Evolutionary conservation across 2,888 invertebrate genomes (phyloP), one percentile per base, ranked within the genome.

Genomic region (Camptogramma bilineatum): DNA sequence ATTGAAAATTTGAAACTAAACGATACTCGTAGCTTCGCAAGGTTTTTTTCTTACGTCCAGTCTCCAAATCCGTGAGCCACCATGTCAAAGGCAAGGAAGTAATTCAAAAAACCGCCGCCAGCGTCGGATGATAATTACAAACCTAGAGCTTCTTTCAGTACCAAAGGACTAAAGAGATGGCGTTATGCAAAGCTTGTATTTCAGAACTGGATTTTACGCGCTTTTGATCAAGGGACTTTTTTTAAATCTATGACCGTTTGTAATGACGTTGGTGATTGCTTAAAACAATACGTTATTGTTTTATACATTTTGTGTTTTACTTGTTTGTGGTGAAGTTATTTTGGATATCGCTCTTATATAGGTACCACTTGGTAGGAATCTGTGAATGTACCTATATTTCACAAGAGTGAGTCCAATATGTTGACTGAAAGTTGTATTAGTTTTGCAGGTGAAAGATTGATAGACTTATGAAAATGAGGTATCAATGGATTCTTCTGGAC

Each of bases 51-150:
- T 18, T 5, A n/a, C 28, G 47, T 56, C 44, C 57, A 17, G 50
- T 17, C 28, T 21, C 52, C 9, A 9, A 34, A 24, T 24, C 34
- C 39, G 21, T n/a, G 48, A 39, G 47, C 31, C 52, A 55, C 28
- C 21, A 55, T 44, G 61, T 61, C 56, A 62, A 56, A 62, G 56
- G 19, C 10, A 34, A 34, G 62, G 54, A 62, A 56, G 62, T 56
- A 52, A 62, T 56, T 56, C 55, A 56, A 18, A 52, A 47, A 46
- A 34, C 10, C 34, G 52, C 62, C 18, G 51, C 52, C n/a, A 39
- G 56, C 54, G 48, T 10, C 9, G 39, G 18, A 46, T 55, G 51
- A 18, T 54, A 44, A 55, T 55, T 39, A 52, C 56, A 56, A 56
- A 56, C 34, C 28, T 51, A 39, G 62, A 47, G 48, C 44, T 10